Percentiles rank a stretch among this genome's conserved stretches.
Evolutionary conservation across 2,888 invertebrate genomes (phyloP).

Genomic region (Adelognathus sp.): DNA sequence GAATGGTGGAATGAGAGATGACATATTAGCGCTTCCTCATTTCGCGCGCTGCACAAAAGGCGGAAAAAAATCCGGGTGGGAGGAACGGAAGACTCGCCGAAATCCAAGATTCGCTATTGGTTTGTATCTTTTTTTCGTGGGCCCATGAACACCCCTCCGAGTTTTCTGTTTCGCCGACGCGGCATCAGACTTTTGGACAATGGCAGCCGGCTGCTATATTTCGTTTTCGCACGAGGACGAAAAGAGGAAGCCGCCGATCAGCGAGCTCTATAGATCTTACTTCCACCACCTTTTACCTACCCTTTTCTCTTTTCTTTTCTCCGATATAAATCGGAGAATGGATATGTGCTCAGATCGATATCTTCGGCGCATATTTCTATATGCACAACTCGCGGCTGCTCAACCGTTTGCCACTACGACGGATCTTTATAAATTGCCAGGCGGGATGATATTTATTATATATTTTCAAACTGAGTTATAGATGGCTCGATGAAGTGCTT

Average conservation of each 20-base stretch:
- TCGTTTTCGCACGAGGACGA: constrained; percentile 52
- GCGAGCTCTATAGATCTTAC: constrained; percentile 54
- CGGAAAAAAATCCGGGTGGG: background rate
- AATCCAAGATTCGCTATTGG: constrained; percentile 35
- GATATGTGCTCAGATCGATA: constrained; percentile 59
- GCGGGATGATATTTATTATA: constrained; percentile 39
- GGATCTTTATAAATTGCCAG: constrained; percentile 54
- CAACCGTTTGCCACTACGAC: constrained; percentile 45
- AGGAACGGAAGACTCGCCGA: constrained; percentile 1
- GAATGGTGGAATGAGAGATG: constrained; percentile 31
- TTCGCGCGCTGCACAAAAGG: constrained; percentile 51
- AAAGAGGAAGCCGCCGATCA: constrained; percentile 26
- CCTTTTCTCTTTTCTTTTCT: background rate
- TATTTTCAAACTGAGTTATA: background rate
- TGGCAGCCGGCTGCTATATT: constrained; percentile 42
- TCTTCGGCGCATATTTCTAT: constrained; percentile 34
- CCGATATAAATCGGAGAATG: constrained; percentile 27
- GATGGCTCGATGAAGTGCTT: too few species aligned
- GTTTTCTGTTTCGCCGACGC: background rate
- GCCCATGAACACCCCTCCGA: background rate
- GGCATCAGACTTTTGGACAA: constrained; percentile 44
- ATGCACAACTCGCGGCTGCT: background rate
- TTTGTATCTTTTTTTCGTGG: constrained; percentile 20
- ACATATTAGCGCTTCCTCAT: constrained; percentile 50
- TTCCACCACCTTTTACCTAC: constrained; percentile 17